phyloP scores from a whole-genome alignment of 2,888 invertebrate genomes.

The Drosophila melanocephala region DNA sequence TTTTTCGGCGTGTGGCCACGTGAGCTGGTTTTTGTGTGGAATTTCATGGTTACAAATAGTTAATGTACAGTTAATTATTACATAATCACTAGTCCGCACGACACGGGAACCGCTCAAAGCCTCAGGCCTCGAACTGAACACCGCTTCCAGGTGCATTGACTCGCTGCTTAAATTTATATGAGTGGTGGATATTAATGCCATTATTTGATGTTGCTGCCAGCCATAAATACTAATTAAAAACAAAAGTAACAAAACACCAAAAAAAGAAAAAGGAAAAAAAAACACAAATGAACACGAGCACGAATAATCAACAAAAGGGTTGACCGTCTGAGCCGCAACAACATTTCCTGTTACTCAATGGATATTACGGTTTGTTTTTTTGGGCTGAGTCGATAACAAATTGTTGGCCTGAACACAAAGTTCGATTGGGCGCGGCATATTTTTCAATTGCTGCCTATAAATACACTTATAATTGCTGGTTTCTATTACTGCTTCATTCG shows the following conservation, averaged over 20 bases:
- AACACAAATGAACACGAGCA: slow-evolving; percentile 17
- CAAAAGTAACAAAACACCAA: not conserved
- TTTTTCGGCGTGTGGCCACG: slow-evolving; percentile 13
- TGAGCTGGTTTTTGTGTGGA: slow-evolving; percentile 43
- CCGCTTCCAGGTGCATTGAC: slow-evolving; percentile 61
- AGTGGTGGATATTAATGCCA: not conserved
- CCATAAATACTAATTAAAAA: slow-evolving; percentile 61
- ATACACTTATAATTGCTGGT: slow-evolving; percentile 16
- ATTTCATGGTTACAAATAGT: slow-evolving; percentile 82
- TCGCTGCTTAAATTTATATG: slow-evolving; percentile 33
- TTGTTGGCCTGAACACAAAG: slow-evolving; percentile 6
- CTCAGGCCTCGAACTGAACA: slow-evolving; percentile 11
- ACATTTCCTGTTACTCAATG: slow-evolving; percentile 57
- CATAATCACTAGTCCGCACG: slow-evolving; percentile 76
- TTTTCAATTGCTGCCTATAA: slow-evolving; percentile 39
- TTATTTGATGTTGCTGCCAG: slow-evolving; percentile 23
- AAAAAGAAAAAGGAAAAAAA: not conserved
- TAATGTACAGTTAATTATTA: slow-evolving; percentile 81
- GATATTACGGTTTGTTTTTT: slow-evolving; percentile 36
- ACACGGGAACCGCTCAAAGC: slow-evolving; percentile 33
- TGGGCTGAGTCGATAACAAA: slow-evolving; percentile 20
- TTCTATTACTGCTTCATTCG: not conserved
- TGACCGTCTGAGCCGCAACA: slow-evolving; percentile 40
- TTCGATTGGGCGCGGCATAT: slow-evolving; percentile 24
- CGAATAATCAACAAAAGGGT: slow-evolving; percentile 62